These are phyloP conservation scores for Hepsetus odoe DNA, from an alignment of 2,113 vertebrate species.

Conservation along the genomic window DNA sequence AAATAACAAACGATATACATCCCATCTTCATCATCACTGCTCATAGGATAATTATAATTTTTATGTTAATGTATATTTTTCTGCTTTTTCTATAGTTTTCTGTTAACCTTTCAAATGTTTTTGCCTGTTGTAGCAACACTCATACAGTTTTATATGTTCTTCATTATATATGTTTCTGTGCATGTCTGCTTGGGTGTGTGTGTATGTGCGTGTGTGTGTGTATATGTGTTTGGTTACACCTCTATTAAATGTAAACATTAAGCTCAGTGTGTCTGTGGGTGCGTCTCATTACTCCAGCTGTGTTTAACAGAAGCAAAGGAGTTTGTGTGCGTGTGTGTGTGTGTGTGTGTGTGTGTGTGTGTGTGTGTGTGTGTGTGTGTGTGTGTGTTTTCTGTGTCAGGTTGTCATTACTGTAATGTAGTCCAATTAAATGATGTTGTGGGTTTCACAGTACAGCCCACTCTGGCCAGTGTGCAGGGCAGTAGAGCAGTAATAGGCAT, in stretches of 20 bases:
- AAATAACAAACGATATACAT: no score
- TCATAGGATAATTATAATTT: no score
- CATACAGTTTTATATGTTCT: background rate
- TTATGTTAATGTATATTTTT: no score
- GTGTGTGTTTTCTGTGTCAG: no score
- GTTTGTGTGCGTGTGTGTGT: no score
- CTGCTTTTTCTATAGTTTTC: no score
- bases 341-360: no score
- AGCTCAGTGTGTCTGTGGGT: slow-evolving; percentile 25
- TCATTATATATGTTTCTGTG: background rate
- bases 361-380: no score
- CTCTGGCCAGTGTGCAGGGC: slow-evolving; percentile 31
- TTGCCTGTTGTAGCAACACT: no score
- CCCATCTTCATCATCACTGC: no score
- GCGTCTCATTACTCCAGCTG: slow-evolving; percentile 28
- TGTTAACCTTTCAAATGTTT: no score
- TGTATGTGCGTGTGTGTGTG: background rate
- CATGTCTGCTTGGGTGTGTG: background rate
- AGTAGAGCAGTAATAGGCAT: slow-evolving; percentile 17
- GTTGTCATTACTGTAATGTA: slow-evolving; percentile 39
- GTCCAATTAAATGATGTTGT: slow-evolving; percentile 52
- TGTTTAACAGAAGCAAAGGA: slow-evolving; percentile 32
- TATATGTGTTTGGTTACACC: background rate
- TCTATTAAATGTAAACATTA: slow-evolving; percentile 4
- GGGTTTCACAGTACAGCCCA: slow-evolving; percentile 11